Evolutionary conservation across 2,888 invertebrate species (phyloP).

Genomic region (Oxycera nigricornis): DNA sequence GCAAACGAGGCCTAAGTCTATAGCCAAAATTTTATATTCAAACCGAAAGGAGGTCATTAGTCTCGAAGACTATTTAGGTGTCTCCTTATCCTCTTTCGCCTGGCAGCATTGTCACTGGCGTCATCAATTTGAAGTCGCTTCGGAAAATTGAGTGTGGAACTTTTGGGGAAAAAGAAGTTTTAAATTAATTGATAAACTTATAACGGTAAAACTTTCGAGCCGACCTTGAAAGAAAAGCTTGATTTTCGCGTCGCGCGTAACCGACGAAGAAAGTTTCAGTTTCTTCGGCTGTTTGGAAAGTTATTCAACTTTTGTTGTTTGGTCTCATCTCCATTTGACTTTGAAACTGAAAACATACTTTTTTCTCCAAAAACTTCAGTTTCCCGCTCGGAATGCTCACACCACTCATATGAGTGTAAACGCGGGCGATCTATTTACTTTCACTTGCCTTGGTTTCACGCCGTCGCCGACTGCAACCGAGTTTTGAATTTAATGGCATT

Average conservation of each 20-base stretch:
- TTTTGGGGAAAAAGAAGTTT: slow-evolving; percentile 34
- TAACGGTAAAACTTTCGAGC: slow-evolving; percentile 48
- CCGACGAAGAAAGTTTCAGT: background rate
- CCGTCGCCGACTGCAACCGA: too few relatives aligned
- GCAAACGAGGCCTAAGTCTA: slow-evolving; percentile 17
- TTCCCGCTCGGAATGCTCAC: too few relatives aligned
- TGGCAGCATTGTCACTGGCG: background rate
- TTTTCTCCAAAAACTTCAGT: background rate
- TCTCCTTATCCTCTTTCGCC: background rate
- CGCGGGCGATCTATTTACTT: too few relatives aligned
- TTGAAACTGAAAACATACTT: background rate
- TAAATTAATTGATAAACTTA: slow-evolving; percentile 48
- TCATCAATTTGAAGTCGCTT: background rate
- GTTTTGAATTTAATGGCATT: too few relatives aligned
- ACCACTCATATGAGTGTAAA: too few relatives aligned
- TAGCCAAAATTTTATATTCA: background rate
- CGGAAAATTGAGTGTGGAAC: slow-evolving; percentile 20
- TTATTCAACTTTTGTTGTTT: slow-evolving; percentile 11
- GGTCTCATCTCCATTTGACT: slow-evolving; percentile 26
- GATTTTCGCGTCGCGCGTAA: background rate
- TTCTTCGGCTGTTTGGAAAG: background rate
- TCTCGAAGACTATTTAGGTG: slow-evolving; percentile 1
- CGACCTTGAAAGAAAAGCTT: slow-evolving; percentile 46
- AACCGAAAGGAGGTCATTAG: slow-evolving; percentile 22
- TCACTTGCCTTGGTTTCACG: too few relatives aligned